These are phyloP conservation scores for Dryoscopus gambensis DNA, from an alignment of 2,113 vertebrate genomes.

Conservation along the genomic window DNA sequence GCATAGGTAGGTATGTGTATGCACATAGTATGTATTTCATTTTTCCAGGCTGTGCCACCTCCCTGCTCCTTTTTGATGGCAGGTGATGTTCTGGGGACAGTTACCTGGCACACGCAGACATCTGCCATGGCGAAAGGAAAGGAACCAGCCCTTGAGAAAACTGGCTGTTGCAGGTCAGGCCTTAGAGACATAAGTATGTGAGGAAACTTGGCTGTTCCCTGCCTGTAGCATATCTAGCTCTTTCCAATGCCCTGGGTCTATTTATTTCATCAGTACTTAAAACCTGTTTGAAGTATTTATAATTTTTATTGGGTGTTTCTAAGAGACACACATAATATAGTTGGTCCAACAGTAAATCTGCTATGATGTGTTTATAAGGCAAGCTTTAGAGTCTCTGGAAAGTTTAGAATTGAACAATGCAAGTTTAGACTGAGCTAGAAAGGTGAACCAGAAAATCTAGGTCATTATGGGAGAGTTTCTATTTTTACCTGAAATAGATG, in stretches of 20 bases:
- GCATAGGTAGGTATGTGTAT: too few relatives aligned
- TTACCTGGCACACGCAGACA: not conserved
- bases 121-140: not conserved
- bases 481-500: not conserved
- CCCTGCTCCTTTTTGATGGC: not conserved
- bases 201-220: not conserved
- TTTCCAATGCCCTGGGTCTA: not conserved
- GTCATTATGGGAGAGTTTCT: not conserved
- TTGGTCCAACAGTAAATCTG: constrained; percentile 7
- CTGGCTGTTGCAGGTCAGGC: not conserved
- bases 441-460: not conserved
- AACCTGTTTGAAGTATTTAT: constrained; percentile 46
- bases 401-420: not conserved
- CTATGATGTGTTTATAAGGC: constrained; percentile 10
- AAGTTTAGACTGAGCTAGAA: not conserved
- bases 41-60: not conserved
- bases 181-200: not conserved
- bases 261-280: constrained; percentile 12
- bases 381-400: not conserved
- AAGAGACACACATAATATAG: constrained; percentile 10
- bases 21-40: not conserved
- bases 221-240: not conserved
- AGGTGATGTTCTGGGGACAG: not conserved
- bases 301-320: constrained; percentile 29
- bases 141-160: not conserved